Evolutionary conservation across 2,888 invertebrate species (phyloP).

Genomic region (Tyria jacobaeae): DNA sequence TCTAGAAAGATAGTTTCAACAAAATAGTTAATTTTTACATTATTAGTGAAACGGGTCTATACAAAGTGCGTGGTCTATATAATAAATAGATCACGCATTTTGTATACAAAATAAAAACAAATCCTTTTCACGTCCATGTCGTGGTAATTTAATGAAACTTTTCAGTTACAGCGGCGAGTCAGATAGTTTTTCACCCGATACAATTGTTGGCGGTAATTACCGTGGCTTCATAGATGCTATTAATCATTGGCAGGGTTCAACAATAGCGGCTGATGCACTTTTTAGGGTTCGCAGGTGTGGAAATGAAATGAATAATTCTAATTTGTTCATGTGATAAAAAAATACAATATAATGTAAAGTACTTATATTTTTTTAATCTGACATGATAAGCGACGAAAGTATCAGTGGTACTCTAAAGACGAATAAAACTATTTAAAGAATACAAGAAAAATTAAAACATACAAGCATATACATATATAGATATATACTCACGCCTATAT

Average conservation of each 20-base stretch:
- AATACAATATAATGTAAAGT: background rate
- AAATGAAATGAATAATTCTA: background rate
- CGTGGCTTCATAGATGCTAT: slow-evolving; percentile 79
- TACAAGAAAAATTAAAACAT: too few relatives aligned
- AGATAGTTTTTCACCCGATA: slow-evolving; percentile 72
- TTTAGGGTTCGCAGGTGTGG: slow-evolving; percentile 29
- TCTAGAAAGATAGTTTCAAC: too few relatives aligned
- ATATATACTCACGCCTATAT: too few relatives aligned
- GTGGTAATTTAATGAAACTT: slow-evolving; percentile 67
- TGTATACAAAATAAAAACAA: background rate
- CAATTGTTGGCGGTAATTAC: slow-evolving; percentile 66
- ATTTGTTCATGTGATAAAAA: background rate
- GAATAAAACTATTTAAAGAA: too few relatives aligned
- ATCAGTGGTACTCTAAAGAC: background rate
- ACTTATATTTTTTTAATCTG: background rate
- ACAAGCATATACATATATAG: too few relatives aligned
- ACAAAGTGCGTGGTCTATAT: too few relatives aligned
- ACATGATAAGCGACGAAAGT: background rate
- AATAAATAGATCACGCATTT: background rate
- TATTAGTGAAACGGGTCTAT: too few relatives aligned
- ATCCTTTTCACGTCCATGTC: slow-evolving; percentile 34
- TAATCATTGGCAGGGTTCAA: slow-evolving; percentile 79
- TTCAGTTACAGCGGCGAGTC: slow-evolving; percentile 50
- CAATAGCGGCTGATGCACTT: slow-evolving; percentile 61
- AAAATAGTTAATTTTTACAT: too few relatives aligned